Evolutionary conservation across 2,113 vertebrate species (phyloP).

Genomic region (Amia ocellicauda): DNA sequence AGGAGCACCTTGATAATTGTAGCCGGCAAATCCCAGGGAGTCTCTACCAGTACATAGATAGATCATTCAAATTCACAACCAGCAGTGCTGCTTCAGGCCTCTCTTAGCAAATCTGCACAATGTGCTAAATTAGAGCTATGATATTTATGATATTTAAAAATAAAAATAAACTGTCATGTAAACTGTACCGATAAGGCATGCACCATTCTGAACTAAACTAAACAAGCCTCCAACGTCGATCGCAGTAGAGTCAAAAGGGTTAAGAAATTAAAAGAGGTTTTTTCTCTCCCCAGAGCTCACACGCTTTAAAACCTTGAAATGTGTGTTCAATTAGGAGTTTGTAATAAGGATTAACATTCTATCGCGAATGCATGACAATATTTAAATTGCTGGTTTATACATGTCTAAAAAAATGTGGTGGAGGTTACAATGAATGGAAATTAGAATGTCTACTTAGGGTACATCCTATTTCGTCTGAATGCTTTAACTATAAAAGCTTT

Average conservation of each 20-base stretch:
- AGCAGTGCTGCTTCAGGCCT: too few species aligned
- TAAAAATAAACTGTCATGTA: background rate
- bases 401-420: constrained; percentile 70
- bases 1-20: too few species aligned
- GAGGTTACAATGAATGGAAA: constrained; percentile 81
- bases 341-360: constrained; percentile 82
- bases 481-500: constrained; percentile 87
- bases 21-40: too few species aligned
- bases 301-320: constrained; percentile 64
- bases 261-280: constrained; percentile 20
- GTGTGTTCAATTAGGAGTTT: constrained; percentile 77
- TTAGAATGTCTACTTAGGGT: constrained; percentile 80
- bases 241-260: constrained; percentile 12
- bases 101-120: too few species aligned
- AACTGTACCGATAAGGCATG: too few species aligned
- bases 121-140: too few species aligned
- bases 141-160: too few species aligned
- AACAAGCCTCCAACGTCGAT: too few species aligned
- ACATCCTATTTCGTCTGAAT: constrained; percentile 77
- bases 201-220: too few species aligned
- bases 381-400: constrained; percentile 84
- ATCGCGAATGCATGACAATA: constrained; percentile 78
- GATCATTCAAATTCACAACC: too few species aligned
- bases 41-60: too few species aligned
- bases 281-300: constrained; percentile 25